Evolutionary conservation across 2,888 invertebrate genomes (phyloP), one percentile per base, ranked within the genome.

Genomic region (Drosophila fulvimacula): DNA sequence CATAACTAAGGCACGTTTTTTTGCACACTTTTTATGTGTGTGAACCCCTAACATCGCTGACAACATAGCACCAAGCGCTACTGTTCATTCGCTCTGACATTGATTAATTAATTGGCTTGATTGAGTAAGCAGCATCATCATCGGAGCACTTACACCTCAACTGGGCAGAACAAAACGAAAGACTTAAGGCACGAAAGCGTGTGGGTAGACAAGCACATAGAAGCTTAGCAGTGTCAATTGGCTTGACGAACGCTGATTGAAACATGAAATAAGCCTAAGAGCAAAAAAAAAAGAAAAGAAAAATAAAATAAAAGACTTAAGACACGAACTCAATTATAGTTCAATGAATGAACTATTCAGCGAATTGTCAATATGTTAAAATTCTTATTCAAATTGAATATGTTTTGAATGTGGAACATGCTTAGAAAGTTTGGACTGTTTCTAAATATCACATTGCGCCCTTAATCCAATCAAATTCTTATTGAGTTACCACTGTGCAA

Each of bases 71-170:
- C 34, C 56, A 57, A 27, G 27, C 15, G 56, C 57, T 65, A 48
- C 46, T 64, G 41, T 38, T 49, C 56, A 30, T 7, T 19, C 24
- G 51, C 58, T 61, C 42, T 59, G 76, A 82, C 83, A 66, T 72
- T 83, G 83, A 83, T 83, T 83, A 86, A 83, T 83, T 88, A 80
- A 83, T 78, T 76, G 83, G 42, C 65, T 63, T 69, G 77, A 76
- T 64, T 61, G 71, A 56, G 48, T 66, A 39, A 39, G 44, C 38
- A 36, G 21, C 32, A 39, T 32, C 44, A 58, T 71, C 34, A 15
- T 13, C 52, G 11, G 7, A 46, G 53, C 64, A 59, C 64, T 83
- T 81, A 81, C 70, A 68, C 51, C 60, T 70, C 68, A 53, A 62
- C 56, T 56, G 59, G 5, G 49, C 38, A 42, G 21, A 41, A 44